Base-by-base conservation (phyloP, 2,797 vertebrate genomes). In the Decapterus maruadsi region DNA sequence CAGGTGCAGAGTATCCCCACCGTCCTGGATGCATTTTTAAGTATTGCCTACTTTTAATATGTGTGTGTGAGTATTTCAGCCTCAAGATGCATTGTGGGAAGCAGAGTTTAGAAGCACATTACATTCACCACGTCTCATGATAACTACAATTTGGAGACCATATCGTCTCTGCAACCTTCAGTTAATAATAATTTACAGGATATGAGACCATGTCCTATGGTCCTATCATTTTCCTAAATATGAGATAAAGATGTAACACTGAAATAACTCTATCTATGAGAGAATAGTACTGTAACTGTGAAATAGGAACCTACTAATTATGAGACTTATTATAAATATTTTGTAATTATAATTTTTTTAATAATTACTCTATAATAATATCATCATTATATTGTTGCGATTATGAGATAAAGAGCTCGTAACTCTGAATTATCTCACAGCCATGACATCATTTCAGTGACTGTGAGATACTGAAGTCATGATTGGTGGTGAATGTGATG, bases 31-130 rank as follows among this genome's bases (percentile, higher is more conserved):
- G 48, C 42, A 62, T n/a, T 12, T 34, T 19, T 19, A 26, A 40
- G 43, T 20, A 1, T 42, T 50, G 14, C 51, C 4, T 65, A 0
- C 40, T 70, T 13, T 53, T 4, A n/a, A 45, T 34, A 29, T 4
- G 10, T 55, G 22, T 55, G 22, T 67, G 22, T 60, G 5, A 45
- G n/a, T 34, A 54, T 45, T 59, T 53, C 20, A 31, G 8, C 26
- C 12, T 40, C 5, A 65, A 62, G 59, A 17, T 58, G 70, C 57
- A 79, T 63, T 61, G 16, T 62, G 53, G 51, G 51, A 72, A 66
- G 2, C 8, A 8, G 56, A 46, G 17, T 43, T 40, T 12, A 42
- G 40, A 42, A 42, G 19, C 53, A 26, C 42, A 20, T 57, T 22
- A 31, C 16, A 11, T 51, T n/a, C 46, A 48, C 46, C 8, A 48